Conservation (phyloP, 1,140 invertebrate genomes). For the Leptinotarsa lineolata region DNA sequence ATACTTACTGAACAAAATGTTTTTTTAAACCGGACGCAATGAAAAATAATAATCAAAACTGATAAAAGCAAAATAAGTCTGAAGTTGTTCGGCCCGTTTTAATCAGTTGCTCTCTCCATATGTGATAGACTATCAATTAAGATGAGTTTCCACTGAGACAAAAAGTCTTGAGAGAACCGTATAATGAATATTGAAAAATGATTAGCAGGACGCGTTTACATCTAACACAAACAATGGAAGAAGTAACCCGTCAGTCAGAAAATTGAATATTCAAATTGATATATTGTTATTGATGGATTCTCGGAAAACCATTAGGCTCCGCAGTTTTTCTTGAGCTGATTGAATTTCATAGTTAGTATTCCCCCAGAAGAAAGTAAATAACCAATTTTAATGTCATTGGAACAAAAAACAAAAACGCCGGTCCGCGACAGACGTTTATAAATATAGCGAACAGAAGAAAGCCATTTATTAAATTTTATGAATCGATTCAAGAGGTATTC, state of each 20-base stretch:
- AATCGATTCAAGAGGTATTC: too few relatives aligned
- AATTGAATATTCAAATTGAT: constrained; percentile 1
- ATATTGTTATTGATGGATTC: constrained; percentile 8
- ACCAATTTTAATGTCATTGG: not conserved
- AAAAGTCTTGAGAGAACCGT: too few relatives aligned
- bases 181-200: not conserved
- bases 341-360: not conserved
- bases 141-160: too few relatives aligned
- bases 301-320: not conserved
- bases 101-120: too few relatives aligned
- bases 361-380: not conserved
- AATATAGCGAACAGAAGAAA: not conserved
- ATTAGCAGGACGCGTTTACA: not conserved
- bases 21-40: too few relatives aligned
- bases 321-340: not conserved
- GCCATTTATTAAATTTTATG: too few relatives aligned
- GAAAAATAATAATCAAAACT: too few relatives aligned
- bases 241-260: not conserved
- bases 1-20: too few relatives aligned
- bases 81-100: too few relatives aligned
- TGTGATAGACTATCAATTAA: too few relatives aligned
- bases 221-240: not conserved
- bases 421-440: not conserved
- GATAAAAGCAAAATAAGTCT: too few relatives aligned
- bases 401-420: too few relatives aligned